Evolutionary conservation across 2,888 invertebrate genomes (phyloP).

Genomic region (Callimorpha dominula): DNA sequence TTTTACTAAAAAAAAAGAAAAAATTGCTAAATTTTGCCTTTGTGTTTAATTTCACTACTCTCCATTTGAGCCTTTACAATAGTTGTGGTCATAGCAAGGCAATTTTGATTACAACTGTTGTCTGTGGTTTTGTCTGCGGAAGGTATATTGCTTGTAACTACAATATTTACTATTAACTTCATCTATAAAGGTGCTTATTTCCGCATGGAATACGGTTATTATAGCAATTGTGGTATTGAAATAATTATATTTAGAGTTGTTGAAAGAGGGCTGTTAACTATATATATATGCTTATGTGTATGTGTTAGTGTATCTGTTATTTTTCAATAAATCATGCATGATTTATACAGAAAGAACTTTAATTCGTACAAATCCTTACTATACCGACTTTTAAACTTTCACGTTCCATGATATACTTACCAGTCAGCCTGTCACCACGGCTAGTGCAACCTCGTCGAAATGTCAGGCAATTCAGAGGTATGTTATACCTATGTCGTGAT

Average conservation of each 20-base stretch:
- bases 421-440: too few species aligned
- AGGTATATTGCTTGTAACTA: neutral
- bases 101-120: neutral
- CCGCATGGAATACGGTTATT: neutral
- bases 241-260: neutral
- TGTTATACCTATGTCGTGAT: too few species aligned
- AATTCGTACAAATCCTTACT: neutral
- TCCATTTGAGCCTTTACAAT: neutral
- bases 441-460: too few species aligned
- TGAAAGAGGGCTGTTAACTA: neutral
- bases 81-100: neutral
- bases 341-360: neutral
- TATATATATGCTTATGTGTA: neutral
- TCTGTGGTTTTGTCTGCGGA: constrained; percentile 7
- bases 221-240: neutral
- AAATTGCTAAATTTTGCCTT: too few species aligned
- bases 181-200: neutral
- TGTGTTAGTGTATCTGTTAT: neutral
- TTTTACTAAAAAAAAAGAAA: too few species aligned
- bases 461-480: too few species aligned
- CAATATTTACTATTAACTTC: neutral
- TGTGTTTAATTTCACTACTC: neutral
- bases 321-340: neutral
- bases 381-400: neutral
- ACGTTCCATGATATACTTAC: neutral